Conservation (phyloP, 1,140 invertebrate genomes). For the Euborellia annulipes region DNA sequence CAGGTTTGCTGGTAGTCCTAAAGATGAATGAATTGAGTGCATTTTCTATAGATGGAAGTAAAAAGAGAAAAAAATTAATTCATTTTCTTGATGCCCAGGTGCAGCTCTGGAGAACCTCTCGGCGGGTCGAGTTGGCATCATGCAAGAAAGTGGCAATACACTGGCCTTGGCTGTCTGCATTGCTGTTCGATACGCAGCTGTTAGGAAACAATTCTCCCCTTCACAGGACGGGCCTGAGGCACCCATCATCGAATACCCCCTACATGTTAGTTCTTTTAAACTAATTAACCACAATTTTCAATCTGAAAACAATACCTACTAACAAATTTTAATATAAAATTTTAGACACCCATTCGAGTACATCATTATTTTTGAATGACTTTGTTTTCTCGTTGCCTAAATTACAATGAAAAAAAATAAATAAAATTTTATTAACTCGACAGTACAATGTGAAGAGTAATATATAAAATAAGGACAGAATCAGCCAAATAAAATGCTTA, state of each 20-base stretch:
- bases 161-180: slow-evolving; percentile 61
- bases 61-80: not conserved
- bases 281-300: not conserved
- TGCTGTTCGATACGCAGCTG: slow-evolving; percentile 77
- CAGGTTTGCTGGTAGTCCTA: too few relatives aligned
- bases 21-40: not conserved
- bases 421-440: too few relatives aligned
- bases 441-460: too few relatives aligned
- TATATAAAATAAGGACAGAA: too few relatives aligned
- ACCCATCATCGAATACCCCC: slow-evolving; percentile 80
- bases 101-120: slow-evolving; percentile 74
- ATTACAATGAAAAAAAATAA: too few relatives aligned
- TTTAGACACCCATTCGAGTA: too few relatives aligned
- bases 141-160: slow-evolving; percentile 50
- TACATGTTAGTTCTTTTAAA: slow-evolving; percentile 42
- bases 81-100: slow-evolving; percentile 27
- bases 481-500: too few relatives aligned
- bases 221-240: slow-evolving; percentile 46
- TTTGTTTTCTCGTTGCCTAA: too few relatives aligned
- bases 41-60: not conserved
- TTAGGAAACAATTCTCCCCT: slow-evolving; percentile 77
- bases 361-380: too few relatives aligned
- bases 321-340: too few relatives aligned
- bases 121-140: slow-evolving; percentile 52
- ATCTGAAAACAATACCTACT: not conserved